Evolutionary conservation across 2,888 invertebrate genomes (phyloP), one percentile per base, ranked within the genome.

Genomic region (Brenthis daphne): DNA sequence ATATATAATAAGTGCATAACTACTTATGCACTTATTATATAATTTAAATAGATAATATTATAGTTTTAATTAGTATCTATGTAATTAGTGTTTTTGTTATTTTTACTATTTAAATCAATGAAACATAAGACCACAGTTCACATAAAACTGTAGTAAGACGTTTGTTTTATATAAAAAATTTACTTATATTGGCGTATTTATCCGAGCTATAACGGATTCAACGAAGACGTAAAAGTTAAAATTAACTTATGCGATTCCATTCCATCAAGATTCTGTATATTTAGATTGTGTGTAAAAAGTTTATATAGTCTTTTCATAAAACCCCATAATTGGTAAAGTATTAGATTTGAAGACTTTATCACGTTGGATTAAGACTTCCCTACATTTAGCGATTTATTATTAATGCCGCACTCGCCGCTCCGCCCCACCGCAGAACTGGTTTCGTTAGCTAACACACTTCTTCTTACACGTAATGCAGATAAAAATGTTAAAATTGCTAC

Each of bases 301-400:
- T 56, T 3, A 37, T 56, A 11, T 54, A 56, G 53, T 57, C 8
- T n/a, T n/a, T 29, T 60, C 13, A 4, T 4, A 43, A 43, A 43
- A 43, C 37, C 37, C 37, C 37, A 43, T 43, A 43, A 43, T 43
- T 43, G 4, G 5, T 24, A n/a, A n/a, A 60, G 29, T 60, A 50
- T 48, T 50, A 60, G 48, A 20, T 65, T 37, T 60, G 33, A 20
- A 69, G 57, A 69, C 54, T 51, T 66, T 58, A 56, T 58, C 48
- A 43, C 37, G 53, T 53, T 48, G 56, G 43, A 61, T 69, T 61
- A 65, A 65, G 69, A 69, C 57, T 58, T 65, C 63, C 60, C 64
- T 60, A 69, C 64, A 58, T 60, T 50, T 54, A 60, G 72, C 70
- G 72, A 73, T 75, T 73, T 74, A 74, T 74, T 75, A 75, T 75